Evolutionary conservation across 2,888 invertebrate genomes (phyloP).

Genomic region (Hoplodrina ambigua): DNA sequence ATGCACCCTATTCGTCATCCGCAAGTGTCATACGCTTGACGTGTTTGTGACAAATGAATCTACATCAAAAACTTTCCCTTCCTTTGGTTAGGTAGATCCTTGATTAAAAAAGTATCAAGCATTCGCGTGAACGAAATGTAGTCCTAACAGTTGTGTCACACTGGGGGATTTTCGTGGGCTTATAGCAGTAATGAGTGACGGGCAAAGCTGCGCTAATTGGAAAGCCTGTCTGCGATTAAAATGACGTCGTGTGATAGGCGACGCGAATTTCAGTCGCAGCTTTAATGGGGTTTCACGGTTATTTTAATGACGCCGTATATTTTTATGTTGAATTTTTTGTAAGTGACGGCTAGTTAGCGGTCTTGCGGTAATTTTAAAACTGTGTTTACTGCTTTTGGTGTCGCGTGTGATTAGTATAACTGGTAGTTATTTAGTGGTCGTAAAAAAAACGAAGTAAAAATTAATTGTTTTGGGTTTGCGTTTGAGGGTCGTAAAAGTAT

Average conservation of each 20-base stretch:
- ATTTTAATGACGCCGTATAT: conserved; percentile 62
- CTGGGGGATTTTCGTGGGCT: conserved; percentile 63
- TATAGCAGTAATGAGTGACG: conserved; percentile 66
- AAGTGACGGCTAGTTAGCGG: conserved; percentile 48
- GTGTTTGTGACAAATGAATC: conserved; percentile 59
- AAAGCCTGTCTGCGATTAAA: conserved; percentile 66
- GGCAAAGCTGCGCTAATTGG: conserved; percentile 66
- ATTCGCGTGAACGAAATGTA: conserved; percentile 50
- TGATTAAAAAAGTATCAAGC: conserved; percentile 62
- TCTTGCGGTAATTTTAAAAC: conserved; percentile 34
- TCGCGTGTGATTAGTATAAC: conserved; percentile 26
- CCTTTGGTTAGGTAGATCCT: conserved; percentile 51
- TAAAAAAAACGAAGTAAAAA: conserved; percentile 12
- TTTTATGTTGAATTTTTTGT: conserved; percentile 46
- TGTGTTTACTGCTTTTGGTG: conserved; percentile 19
- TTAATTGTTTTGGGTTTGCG: neutral
- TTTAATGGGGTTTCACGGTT: conserved; percentile 57
- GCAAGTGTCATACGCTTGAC: conserved; percentile 50
- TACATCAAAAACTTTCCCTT: conserved; percentile 58
- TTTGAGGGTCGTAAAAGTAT: neutral
- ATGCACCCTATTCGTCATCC: conserved; percentile 48
- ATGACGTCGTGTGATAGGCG: conserved; percentile 64
- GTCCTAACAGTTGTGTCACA: conserved; percentile 62
- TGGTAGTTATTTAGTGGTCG: conserved; percentile 9
- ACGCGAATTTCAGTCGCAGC: conserved; percentile 56